A percentile compares a stretch with the other conserved stretches of the same genome.
Conservation (phyloP, 2,113 vertebrate species). For the Platysteira castanea region DNA sequence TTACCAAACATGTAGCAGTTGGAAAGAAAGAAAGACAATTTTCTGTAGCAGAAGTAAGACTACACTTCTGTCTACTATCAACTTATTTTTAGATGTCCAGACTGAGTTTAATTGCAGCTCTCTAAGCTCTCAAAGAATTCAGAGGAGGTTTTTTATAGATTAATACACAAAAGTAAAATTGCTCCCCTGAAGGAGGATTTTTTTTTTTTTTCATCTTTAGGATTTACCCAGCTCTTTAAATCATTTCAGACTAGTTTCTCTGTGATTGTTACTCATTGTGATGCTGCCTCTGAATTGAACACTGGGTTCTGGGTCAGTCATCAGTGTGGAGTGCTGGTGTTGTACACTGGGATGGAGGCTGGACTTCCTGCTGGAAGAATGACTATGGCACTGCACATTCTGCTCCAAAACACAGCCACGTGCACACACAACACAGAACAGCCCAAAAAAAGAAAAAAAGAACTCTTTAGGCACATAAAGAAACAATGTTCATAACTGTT, state of each 20-base stretch:
- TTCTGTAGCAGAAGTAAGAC: not conserved
- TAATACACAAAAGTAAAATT: slow-evolving; percentile 25
- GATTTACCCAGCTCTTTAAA: slow-evolving; percentile 12
- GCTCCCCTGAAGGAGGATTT: not conserved
- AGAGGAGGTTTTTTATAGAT: not conserved
- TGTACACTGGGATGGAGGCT: not conserved
- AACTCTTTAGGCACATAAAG: not conserved
- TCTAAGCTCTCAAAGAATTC: slow-evolving; percentile 1
- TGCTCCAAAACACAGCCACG: not conserved
- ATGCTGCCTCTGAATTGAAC: not conserved
- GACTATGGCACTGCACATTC: not conserved
- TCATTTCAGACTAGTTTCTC: not conserved
- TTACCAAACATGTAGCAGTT: not conserved
- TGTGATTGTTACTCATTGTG: not conserved
- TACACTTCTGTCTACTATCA: not conserved
- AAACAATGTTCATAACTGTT: not conserved
- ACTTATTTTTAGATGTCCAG: slow-evolving; percentile 27
- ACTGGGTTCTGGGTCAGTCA: not conserved
- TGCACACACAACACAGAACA: not conserved
- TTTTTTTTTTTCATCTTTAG: not conserved
- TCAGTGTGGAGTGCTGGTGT: not conserved
- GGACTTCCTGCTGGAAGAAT: not conserved
- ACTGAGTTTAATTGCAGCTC: slow-evolving; percentile 11
- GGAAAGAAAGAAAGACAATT: not conserved
- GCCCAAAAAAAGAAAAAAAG: not conserved